These are phyloP conservation scores for Eulemur mongoz DNA, from an alignment of 2,797 vertebrate genomes.

Conservation along the genomic window DNA sequence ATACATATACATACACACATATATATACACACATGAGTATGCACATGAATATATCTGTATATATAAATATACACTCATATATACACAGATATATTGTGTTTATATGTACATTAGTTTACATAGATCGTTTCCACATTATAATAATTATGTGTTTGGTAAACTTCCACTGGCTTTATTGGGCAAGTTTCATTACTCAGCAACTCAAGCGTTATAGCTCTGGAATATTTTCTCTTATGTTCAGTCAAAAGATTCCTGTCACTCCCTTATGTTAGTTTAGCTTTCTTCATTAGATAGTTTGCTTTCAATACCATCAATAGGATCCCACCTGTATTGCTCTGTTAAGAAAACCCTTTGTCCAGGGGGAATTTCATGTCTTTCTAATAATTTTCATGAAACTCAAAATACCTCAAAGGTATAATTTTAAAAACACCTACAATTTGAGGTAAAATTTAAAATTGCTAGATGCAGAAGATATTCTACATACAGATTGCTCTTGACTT, in stretches of 20 bases:
- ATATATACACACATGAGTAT: neutral
- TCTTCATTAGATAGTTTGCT: neutral
- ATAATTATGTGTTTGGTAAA: neutral
- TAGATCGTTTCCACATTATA: neutral
- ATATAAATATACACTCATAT: neutral
- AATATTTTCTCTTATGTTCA: neutral
- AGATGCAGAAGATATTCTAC: neutral
- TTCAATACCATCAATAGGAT: neutral
- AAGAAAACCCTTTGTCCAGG: neutral
- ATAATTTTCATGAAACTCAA: neutral
- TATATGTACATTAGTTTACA: neutral
- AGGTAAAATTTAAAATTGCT: neutral
- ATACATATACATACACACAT: neutral
- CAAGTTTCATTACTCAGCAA: neutral
- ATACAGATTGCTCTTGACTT: neutral
- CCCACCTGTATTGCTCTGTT: neutral
- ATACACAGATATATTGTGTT: neutral
- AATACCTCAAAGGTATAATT: neutral
- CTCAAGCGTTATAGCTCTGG: neutral
- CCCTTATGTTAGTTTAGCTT: neutral
- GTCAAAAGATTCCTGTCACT: neutral
- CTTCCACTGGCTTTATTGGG: neutral
- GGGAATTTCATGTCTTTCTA: neutral
- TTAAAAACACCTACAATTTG: neutral
- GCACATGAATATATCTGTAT: neutral